Conservation (phyloP, 2,113 vertebrate species). For the Phoxinus phoxinus region DNA sequence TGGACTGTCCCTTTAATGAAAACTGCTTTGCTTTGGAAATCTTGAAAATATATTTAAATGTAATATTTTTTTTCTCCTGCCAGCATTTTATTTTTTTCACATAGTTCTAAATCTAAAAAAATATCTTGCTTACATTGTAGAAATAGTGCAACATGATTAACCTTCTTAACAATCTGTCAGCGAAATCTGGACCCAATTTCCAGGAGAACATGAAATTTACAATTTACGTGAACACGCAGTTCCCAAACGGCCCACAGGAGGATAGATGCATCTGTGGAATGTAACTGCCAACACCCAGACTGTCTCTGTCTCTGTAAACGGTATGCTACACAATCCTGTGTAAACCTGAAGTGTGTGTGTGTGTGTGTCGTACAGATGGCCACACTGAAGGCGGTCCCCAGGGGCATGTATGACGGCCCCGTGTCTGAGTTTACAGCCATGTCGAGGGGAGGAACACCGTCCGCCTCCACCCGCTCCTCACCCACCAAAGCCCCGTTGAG, state of each 20-base stretch:
- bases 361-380: constrained; percentile 80
- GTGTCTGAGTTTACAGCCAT: constrained; percentile 92
- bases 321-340: not conserved
- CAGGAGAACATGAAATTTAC: not conserved
- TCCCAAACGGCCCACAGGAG: constrained; percentile 2
- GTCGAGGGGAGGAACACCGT: constrained; percentile 91
- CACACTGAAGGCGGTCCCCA: constrained; percentile 90
- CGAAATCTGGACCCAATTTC: constrained; percentile 4
- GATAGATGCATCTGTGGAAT: not conserved
- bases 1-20: too few species aligned
- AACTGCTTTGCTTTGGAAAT: not conserved
- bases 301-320: not conserved
- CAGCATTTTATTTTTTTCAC: not conserved
- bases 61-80: not conserved
- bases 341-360: not conserved
- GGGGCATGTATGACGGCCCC: constrained; percentile 95
- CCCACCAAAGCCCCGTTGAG: constrained; percentile 88
- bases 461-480: constrained; percentile 87
- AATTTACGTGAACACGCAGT: not conserved
- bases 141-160: not conserved
- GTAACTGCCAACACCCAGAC: not conserved
- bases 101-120: not conserved
- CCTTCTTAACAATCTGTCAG: not conserved
- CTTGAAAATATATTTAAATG: not conserved
- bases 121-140: not conserved